Base-by-base conservation (phyloP, 2,888 invertebrate species). In the Standfussiana lucernea region DNA sequence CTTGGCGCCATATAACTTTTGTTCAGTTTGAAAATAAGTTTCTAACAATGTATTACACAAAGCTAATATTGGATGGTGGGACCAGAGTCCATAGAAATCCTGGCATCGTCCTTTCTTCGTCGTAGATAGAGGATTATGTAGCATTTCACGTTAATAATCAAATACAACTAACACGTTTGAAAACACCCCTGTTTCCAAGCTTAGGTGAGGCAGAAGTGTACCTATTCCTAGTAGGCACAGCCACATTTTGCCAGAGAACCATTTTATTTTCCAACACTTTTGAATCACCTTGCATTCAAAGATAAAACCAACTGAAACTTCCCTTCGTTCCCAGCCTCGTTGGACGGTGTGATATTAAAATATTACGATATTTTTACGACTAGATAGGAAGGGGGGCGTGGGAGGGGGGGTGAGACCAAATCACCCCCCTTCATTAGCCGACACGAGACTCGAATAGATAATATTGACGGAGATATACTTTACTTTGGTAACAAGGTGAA, bases 281-380 rank as follows among this genome's bases (percentile, higher is more conserved):
- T n/a, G 13, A 21, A 62, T n/a, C 32, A 75, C 3, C n/a, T 50
- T 45, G 35, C 11, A 15, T 71, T 53, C 10, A 32, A 45, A 71
- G 18, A 35, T 42, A 56, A 45, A 45, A 1, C 15, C 35, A 42
- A 59, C 56, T n/a, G 21, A 53, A 24, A 40, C 32, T 28, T 47
- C 21, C 21, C 28, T 56, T 28, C 15, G 59, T 15, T n/a, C 18
- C 18, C 24, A 45, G 37, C n/a, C 59, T 59, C 28, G n/a, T n/a
- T 35, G 5, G 40, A 28, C n/a, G 35, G 32, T 11, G 15, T 59
- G 53, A 64, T 85, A 80, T 82, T 81, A 82, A 84, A 82, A 82
- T 80, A 84, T 82, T 84, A 80, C 81, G 74, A 84, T 37, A 32
- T 74, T 74, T 84, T 82, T 82, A 80, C 62, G 85, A 84, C 62